Conservation (phyloP, 2,797 vertebrate species). For the Alcedo atthis region DNA sequence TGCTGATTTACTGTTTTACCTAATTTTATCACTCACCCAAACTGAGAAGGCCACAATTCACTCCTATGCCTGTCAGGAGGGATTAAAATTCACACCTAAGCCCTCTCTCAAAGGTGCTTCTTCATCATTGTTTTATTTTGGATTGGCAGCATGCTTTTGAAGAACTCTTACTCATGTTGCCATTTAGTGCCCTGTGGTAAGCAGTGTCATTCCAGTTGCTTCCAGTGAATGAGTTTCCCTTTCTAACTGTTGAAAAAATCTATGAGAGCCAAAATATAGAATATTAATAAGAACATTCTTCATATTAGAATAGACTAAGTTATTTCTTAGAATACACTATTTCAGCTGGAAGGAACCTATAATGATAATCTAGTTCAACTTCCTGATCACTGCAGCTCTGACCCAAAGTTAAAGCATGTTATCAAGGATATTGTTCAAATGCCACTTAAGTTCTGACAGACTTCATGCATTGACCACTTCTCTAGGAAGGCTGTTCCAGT, state of each 20-base stretch:
- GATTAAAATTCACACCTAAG: not conserved
- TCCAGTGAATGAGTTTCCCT: not conserved
- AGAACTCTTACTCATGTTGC: not conserved
- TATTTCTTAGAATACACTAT: not conserved
- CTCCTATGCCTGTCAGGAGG: not conserved
- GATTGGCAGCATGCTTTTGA: not conserved
- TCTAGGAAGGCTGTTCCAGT: not conserved
- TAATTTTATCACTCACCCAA: slow-evolving; percentile 10
- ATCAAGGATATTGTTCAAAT: not conserved
- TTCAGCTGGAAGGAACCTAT: not conserved
- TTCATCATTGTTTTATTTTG: not conserved
- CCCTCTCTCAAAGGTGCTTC: not conserved
- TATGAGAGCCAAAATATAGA: not conserved
- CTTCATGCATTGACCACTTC: not conserved
- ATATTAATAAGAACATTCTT: not conserved
- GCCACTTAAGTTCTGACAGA: not conserved
- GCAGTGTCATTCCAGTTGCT: not conserved
- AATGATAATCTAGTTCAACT: not conserved
- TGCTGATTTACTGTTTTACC: not conserved
- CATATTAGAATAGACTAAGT: not conserved
- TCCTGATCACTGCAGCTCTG: not conserved
- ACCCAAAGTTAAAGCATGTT: not conserved
- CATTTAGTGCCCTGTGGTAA: not conserved
- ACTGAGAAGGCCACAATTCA: not conserved
- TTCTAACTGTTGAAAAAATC: not conserved